A percentile compares a stretch with the other conserved stretches of the same genome.
phyloP scores from a whole-genome alignment of 2,888 invertebrate genomes.

The Noctua comes region DNA sequence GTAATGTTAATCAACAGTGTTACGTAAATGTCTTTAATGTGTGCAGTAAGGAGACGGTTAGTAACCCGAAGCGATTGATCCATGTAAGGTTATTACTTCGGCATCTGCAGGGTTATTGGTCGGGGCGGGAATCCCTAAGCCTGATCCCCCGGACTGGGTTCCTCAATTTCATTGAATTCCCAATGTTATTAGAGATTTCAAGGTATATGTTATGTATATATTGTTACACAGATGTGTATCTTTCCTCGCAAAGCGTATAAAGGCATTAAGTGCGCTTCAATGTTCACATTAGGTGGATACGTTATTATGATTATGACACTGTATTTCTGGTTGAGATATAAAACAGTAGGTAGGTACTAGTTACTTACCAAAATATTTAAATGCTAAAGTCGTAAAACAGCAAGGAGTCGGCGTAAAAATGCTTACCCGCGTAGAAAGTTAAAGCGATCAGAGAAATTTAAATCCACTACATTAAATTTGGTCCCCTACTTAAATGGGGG shows the following conservation, averaged over 20 bases:
- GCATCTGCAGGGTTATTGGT: constrained; percentile 75
- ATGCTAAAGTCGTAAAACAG: constrained; percentile 42
- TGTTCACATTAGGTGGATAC: constrained; percentile 6
- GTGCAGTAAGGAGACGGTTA: constrained; percentile 68
- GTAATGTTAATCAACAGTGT: constrained; percentile 36
- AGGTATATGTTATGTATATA: constrained; percentile 10
- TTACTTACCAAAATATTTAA: constrained; percentile 27
- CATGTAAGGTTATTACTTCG: constrained; percentile 75
- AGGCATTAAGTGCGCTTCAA: neutral
- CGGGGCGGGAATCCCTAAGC: constrained; percentile 75
- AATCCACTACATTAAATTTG: constrained; percentile 76
- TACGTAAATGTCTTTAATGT: constrained; percentile 50
- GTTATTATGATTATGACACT: neutral
- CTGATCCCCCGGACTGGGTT: constrained; percentile 68
- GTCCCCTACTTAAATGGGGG: constrained; percentile 65
- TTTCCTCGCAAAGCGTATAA: constrained; percentile 4
- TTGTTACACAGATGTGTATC: neutral
- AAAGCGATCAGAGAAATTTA: constrained; percentile 70
- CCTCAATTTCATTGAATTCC: constrained; percentile 75
- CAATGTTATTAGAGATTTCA: constrained; percentile 74
- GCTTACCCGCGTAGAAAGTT: constrained; percentile 46
- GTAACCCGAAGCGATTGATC: constrained; percentile 72
- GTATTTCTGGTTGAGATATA: constrained; percentile 2
- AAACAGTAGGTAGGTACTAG: constrained; percentile 12
- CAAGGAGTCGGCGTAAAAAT: constrained; percentile 47